Evolutionary conservation across 2,113 vertebrate species (phyloP), one percentile per base, ranked within the genome.

Genomic region (Eira barbara): DNA sequence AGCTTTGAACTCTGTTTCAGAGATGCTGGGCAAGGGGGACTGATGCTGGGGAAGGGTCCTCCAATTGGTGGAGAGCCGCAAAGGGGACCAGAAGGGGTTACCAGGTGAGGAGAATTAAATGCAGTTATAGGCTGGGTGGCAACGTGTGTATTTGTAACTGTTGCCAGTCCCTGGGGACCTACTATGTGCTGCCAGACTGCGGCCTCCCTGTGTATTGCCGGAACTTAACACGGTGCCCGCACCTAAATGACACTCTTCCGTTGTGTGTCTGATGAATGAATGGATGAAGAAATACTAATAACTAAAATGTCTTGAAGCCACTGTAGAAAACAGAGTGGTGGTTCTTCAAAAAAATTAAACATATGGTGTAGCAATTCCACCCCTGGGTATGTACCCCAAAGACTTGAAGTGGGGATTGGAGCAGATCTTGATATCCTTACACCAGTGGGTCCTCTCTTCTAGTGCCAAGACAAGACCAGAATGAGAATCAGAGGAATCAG

Each of bases 391-490:
- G 2, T 49, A 67, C 23, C 5, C 42, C 18, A 45, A 36, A 91
- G 49, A 79, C 55, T 2, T 49, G 67, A 83, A 25, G 49, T 21
- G 42, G 36, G 4, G 23, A n/a, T 49, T 55, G 39, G 76, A 78
- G 67, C 7, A 49, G 31, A 8, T 42, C 52, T 88, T 63, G 61
- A 13, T 61, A 73, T 83, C n/a, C 27, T 18, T 74, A 76, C 0
- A 12, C 47, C 21, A 13, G n/a, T n/a, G n/a, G 0, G 0, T 0
- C 7, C 2, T 49, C 21, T 47, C 42, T 69, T 87, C n/a, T 29
- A 47, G 57, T 7, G 36, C 29, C 45, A 29, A 84, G 74, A 23
- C 83, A 29, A 39, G 7, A 15, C 52, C 25, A 52, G 78, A 81
- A 78, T 92, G 27, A 67, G 73, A 47, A 45, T 45, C 47, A 45